Conservation (phyloP, 2,113 vertebrate genomes). For the Catharus fuscescens region DNA sequence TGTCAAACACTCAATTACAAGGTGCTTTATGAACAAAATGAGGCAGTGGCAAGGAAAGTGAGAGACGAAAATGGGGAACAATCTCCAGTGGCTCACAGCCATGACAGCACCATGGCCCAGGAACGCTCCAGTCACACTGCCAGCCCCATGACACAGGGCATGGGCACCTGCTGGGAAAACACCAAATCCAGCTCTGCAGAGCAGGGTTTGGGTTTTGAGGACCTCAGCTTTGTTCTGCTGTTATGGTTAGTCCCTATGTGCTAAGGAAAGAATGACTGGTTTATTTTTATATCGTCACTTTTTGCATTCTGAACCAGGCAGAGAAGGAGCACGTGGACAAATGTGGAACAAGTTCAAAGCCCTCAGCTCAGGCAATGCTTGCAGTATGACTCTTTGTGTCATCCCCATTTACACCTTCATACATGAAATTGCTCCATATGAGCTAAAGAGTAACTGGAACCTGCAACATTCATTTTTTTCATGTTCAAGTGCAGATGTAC, state of each 20-base stretch:
- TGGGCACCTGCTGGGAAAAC: accelerated
- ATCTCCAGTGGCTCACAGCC: background rate
- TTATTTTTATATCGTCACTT: background rate
- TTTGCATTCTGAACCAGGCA: background rate
- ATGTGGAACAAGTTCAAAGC: background rate
- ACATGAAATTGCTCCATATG: background rate
- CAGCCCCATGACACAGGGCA: background rate
- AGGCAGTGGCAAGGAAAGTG: conserved; percentile 13
- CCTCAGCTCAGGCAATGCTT: background rate
- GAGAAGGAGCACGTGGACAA: background rate
- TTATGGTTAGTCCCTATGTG: background rate
- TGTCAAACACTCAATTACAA: conserved; percentile 68
- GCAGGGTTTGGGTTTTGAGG: background rate
- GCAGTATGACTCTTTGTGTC: background rate
- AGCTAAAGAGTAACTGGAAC: background rate
- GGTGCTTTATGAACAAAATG: conserved; percentile 65
- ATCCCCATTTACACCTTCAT: background rate
- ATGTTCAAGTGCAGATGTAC: background rate
- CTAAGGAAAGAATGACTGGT: background rate
- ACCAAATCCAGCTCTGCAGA: background rate
- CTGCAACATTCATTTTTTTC: background rate
- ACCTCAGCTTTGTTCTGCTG: background rate
- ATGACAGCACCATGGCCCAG: background rate
- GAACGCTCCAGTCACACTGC: accelerated
- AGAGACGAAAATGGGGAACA: background rate